A percentile compares a stretch with the other conserved stretches of the same genome.
Evolutionary conservation across 35 echinoderm and acorn worm species (phyloP).

Genomic region (Apostichopus japonicus): DNA sequence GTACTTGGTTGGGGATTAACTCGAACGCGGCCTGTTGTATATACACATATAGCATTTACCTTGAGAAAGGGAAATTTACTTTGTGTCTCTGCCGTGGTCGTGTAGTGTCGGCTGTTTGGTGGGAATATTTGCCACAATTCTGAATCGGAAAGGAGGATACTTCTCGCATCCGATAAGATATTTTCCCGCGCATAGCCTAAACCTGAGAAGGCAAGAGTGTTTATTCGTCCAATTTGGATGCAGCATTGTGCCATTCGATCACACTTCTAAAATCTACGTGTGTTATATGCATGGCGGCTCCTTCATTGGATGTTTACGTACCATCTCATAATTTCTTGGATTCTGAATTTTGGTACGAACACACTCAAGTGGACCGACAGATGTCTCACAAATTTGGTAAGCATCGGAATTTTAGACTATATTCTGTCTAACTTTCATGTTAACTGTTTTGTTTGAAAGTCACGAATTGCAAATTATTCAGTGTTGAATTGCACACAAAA

Average conservation of each 20-base stretch:
- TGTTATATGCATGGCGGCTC: slow-evolving; percentile 50
- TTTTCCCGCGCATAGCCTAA: slow-evolving; percentile 57
- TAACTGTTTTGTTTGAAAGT: not conserved
- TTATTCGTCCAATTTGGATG: slow-evolving; percentile 41
- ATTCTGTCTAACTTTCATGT: not conserved
- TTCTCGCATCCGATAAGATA: slow-evolving; percentile 62
- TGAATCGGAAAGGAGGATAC: slow-evolving; percentile 52
- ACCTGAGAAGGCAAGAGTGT: slow-evolving; percentile 35
- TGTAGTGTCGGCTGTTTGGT: slow-evolving; percentile 63
- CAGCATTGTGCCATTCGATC: slow-evolving; percentile 1
- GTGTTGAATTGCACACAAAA: not conserved
- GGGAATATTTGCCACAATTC: slow-evolving; percentile 59
- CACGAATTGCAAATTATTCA: not conserved
- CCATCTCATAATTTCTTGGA: slow-evolving; percentile 44
- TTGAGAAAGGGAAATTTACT: slow-evolving; percentile 57
- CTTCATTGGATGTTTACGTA: slow-evolving; percentile 45
- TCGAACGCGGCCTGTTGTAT: slow-evolving; percentile 36
- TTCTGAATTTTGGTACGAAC: slow-evolving; percentile 59
- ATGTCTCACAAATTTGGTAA: slow-evolving; percentile 50
- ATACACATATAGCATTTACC: slow-evolving; percentile 64
- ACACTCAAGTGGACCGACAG: slow-evolving; percentile 40
- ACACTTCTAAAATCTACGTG: slow-evolving; percentile 20
- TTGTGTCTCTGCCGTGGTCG: slow-evolving; percentile 57
- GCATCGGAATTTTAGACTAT: not conserved
- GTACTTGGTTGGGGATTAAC: slow-evolving; percentile 56